Conservation (phyloP, 2,113 vertebrate genomes). For the Channa argus region DNA sequence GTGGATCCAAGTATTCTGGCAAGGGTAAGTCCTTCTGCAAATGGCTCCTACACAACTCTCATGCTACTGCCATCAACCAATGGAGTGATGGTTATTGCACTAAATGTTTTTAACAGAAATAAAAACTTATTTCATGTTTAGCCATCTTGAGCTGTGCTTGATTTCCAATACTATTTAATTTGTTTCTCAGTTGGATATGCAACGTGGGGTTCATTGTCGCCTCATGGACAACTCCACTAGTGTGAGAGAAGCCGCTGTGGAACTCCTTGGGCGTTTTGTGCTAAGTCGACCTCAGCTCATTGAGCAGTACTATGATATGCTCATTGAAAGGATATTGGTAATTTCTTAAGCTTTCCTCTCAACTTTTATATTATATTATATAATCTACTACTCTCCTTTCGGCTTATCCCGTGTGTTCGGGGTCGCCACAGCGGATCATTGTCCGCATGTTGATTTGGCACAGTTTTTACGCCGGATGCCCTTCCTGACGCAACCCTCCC, state of each 20-base stretch:
- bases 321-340: conserved; percentile 89
- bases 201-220: conserved; percentile 96
- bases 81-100: not conserved
- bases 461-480: no score
- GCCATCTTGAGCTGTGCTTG: not conserved
- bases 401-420: no score
- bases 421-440: no score
- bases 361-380: no score
- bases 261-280: conserved; percentile 95
- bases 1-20: conserved; percentile 98
- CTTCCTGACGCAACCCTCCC: no score
- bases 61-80: not conserved
- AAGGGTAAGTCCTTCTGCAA: conserved; percentile 83
- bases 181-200: conserved; percentile 92
- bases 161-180: not conserved
- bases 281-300: conserved; percentile 97
- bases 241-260: conserved; percentile 96
- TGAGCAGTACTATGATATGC: conserved; percentile 99
- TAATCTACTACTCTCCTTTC: no score
- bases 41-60: not conserved
- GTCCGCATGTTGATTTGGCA: no score
- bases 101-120: not conserved
- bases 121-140: no score
- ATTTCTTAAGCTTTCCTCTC: not conserved
- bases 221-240: conserved; percentile 99